These are phyloP conservation scores for Penelope pileata DNA, from an alignment of 2,113 vertebrate genomes.

Conservation along the genomic window DNA sequence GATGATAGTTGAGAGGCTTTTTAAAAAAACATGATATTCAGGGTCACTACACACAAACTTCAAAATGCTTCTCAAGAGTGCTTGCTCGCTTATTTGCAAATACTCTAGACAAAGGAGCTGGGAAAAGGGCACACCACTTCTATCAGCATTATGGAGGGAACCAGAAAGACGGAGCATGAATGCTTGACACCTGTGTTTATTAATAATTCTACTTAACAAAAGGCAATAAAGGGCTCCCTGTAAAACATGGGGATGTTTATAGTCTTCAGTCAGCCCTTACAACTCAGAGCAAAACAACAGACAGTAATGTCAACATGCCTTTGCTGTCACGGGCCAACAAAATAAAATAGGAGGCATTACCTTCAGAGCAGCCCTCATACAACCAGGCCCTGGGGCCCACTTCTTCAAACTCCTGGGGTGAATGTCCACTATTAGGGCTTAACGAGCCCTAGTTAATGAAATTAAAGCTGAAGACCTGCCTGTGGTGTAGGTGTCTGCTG, in stretches of 20 bases:
- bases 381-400: not conserved
- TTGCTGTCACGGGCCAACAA: too few relatives aligned
- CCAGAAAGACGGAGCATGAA: not conserved
- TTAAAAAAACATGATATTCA: not conserved
- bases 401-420: not conserved
- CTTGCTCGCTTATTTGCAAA: not conserved
- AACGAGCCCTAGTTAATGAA: not conserved
- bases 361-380: not conserved
- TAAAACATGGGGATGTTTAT: not conserved
- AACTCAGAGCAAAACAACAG: not conserved
- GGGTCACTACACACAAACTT: not conserved
- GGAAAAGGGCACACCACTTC: not conserved
- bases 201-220: not conserved
- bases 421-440: not conserved
- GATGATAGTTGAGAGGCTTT: not conserved
- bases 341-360: too few relatives aligned
- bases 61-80: not conserved
- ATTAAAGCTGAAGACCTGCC: not conserved
- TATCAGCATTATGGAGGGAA: not conserved
- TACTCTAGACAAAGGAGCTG: not conserved
- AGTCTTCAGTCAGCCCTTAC: not conserved
- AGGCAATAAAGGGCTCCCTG: not conserved
- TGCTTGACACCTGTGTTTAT: not conserved
- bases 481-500: not conserved
- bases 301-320: rapidly evolving